Evolutionary conservation across 2,888 invertebrate species (phyloP), one percentile per base, ranked within the genome.

Genomic region (Serrognathus titanus): DNA sequence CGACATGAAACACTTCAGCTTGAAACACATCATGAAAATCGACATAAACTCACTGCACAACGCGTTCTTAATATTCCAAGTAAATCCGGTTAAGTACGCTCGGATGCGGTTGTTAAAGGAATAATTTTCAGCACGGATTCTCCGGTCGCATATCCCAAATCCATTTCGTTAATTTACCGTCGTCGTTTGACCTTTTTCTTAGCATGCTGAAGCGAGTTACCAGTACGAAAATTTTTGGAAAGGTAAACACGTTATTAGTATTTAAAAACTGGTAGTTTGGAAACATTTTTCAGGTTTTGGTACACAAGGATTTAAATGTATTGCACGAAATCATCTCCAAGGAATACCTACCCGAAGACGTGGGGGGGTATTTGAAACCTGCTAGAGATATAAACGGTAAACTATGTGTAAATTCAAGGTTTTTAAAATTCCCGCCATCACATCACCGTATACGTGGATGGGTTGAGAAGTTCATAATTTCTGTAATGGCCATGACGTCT

Each of bases 281-380:
- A 16, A 2, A 16, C 16, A 3, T 16, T 3, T 38, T 48, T 11
- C 16, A 57, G 57, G 39, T 57, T 3, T 37, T 12, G n/a, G 31
- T 57, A 7, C 57, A 57, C 40, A 40, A 37, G 38, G 41, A 54
- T 48, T 53, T 57, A 7, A 50, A 54, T 9, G 54, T 53, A 2
- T 36, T 57, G 20, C 37, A 43, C 7, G 1, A 13, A 10, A 12
- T 12, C 7, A 36, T 35, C 13, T 36, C 55, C 0, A 50, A 43
- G 41, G 51, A 55, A 45, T 51, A 46, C 39, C 39, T 55, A 7
- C 55, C 55, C 7, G 38, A 38, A 49, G 55, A 55, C 2, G 50
- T 51, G 4, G 55, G 55, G n/a, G 55, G 55, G 11, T 35, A 51
- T 13, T 46, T 38, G 2, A 9, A 12, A 7, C 1, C 24, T 1